Evolutionary conservation across 2,888 invertebrate genomes (phyloP).

Genomic region (Sphaeridia pumilis): DNA sequence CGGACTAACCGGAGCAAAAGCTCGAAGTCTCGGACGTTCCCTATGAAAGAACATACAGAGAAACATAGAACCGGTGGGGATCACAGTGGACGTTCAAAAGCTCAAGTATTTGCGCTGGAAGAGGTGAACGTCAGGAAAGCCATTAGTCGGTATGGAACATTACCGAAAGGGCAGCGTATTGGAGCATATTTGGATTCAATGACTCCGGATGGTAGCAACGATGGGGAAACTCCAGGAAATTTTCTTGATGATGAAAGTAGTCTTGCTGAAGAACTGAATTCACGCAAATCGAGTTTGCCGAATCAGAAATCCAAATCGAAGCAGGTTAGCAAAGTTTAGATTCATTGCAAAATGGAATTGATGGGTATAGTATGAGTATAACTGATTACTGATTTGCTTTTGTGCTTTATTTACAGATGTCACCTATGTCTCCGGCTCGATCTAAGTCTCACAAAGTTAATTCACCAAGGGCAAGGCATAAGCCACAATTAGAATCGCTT

Average conservation of each 20-base stretch:
- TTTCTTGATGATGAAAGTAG: conserved; percentile 23
- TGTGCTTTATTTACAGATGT: not conserved
- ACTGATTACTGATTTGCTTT: not conserved
- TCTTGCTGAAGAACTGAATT: conserved; percentile 13
- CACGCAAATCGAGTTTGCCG: conserved; percentile 54
- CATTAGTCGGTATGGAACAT: conserved; percentile 87
- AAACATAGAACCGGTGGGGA: conserved; percentile 16
- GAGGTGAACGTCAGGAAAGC: conserved; percentile 91
- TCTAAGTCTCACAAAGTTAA: conserved; percentile 28
- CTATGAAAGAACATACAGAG: conserved; percentile 44
- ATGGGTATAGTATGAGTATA: not conserved
- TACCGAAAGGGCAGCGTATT: conserved; percentile 92
- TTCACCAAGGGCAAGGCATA: conserved; percentile 29
- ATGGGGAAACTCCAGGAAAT: conserved; percentile 26
- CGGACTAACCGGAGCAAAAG: conserved; percentile 48
- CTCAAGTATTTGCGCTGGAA: conserved; percentile 71
- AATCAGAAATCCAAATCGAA: conserved; percentile 28
- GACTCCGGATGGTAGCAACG: conserved; percentile 56
- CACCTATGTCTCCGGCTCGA: conserved; percentile 26
- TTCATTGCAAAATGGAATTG: not conserved
- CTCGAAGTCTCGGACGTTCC: conserved; percentile 51
- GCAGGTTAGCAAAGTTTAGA: conserved; percentile 14
- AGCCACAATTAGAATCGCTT: conserved; percentile 24
- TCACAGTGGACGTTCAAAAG: conserved; percentile 26
- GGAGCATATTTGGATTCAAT: conserved; percentile 92